Evolutionary conservation across 1,140 invertebrate genomes (phyloP).

Genomic region (Teleogryllus occipitalis): DNA sequence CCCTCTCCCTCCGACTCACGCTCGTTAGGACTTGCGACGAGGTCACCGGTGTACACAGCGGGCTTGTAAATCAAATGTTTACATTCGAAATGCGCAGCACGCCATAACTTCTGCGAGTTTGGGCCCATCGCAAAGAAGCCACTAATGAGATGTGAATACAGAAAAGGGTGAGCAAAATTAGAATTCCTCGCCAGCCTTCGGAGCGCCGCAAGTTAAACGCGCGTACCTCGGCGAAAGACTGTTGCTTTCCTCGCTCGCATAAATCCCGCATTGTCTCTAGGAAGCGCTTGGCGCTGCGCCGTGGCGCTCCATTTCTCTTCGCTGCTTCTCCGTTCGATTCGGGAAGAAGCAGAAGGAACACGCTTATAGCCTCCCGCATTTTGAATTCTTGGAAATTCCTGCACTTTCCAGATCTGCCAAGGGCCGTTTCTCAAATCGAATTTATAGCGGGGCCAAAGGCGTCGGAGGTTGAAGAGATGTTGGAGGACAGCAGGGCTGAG

Average conservation of each 20-base stretch:
- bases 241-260: neutral
- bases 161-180: neutral
- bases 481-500: no score
- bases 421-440: no score
- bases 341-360: no score
- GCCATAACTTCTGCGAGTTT: neutral
- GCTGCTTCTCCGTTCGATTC: no score
- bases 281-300: neutral
- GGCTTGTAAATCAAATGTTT: conserved; percentile 1
- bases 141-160: conserved; percentile 5
- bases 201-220: neutral
- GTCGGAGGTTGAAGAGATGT: no score
- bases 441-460: no score
- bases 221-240: neutral
- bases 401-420: no score
- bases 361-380: no score
- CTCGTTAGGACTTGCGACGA: neutral
- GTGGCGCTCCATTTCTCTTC: no score
- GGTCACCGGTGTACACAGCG: neutral
- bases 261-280: neutral
- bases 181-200: neutral
- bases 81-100: neutral
- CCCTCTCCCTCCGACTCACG: neutral
- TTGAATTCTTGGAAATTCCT: no score
- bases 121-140: neutral